Evolutionary conservation across 2,113 vertebrate species (phyloP).

Genomic region (Malaclemys terrapin): DNA sequence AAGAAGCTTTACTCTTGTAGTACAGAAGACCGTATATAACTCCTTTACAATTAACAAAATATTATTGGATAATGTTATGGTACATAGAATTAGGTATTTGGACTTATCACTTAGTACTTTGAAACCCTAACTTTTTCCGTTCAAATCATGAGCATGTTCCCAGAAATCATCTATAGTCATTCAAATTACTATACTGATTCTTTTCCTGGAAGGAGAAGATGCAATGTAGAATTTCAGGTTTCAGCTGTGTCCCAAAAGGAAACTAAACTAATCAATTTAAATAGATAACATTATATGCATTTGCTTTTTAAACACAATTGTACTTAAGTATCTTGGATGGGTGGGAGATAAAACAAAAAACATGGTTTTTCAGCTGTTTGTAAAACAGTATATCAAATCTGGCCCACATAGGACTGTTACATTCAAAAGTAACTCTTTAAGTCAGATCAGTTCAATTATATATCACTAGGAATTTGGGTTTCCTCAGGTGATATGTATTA

Average conservation of each 20-base stretch:
- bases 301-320: not conserved
- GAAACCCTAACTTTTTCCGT: not conserved
- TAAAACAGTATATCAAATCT: not conserved
- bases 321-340: not conserved
- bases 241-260: not conserved
- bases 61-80: not conserved
- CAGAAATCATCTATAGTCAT: not conserved
- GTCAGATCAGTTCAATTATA: not conserved
- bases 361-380: not conserved
- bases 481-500: not conserved
- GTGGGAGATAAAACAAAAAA: not conserved
- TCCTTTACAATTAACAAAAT: not conserved
- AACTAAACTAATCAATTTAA: not conserved
- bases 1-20: not conserved
- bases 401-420: not conserved
- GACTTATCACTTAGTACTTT: not conserved
- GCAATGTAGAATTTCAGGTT: not conserved
- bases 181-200: not conserved
- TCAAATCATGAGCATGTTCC: rapidly evolving
- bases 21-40: rapidly evolving
- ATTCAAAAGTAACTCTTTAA: not conserved
- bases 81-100: not conserved
- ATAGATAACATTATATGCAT: not conserved
- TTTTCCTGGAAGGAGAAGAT: not conserved
- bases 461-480: not conserved